Conservation (phyloP, 2,888 invertebrate species). For the Allophyes oxyacanthae region DNA sequence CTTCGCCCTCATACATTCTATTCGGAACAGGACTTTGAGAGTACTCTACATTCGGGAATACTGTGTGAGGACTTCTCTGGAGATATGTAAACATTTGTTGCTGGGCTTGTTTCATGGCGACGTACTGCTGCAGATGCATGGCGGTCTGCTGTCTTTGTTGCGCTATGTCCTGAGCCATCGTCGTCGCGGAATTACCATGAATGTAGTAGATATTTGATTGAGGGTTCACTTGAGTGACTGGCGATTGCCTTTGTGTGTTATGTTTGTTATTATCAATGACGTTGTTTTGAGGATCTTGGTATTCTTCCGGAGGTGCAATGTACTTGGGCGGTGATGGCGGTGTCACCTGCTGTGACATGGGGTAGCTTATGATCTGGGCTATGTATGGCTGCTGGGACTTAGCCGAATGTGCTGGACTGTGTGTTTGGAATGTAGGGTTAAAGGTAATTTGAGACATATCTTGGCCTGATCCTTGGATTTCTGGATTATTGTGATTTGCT, state of each 20-base stretch:
- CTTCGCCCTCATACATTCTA: conserved; percentile 79
- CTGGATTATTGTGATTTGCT: conserved; percentile 69
- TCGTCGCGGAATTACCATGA: conserved; percentile 75
- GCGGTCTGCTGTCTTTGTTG: conserved; percentile 87
- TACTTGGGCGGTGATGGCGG: conserved; percentile 84
- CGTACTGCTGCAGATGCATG: conserved; percentile 85
- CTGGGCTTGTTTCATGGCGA: conserved; percentile 88
- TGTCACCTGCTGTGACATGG: conserved; percentile 84
- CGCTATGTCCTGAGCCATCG: conserved; percentile 75
- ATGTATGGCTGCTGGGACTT: conserved; percentile 84
- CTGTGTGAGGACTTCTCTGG: conserved; percentile 82
- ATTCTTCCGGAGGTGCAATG: conserved; percentile 85
- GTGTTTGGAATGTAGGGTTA: conserved; percentile 88
- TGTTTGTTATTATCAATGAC: conserved; percentile 70
- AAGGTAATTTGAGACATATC: conserved; percentile 85
- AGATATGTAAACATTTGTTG: conserved; percentile 85
- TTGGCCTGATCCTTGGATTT: conserved; percentile 68
- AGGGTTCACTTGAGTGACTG: conserved; percentile 65
- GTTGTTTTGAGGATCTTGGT: conserved; percentile 84
- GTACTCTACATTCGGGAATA: conserved; percentile 81
- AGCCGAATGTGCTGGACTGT: conserved; percentile 83
- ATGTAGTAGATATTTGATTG: conserved; percentile 85
- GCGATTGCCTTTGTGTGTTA: conserved; percentile 65
- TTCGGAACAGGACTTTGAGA: conserved; percentile 67
- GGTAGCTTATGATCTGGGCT: conserved; percentile 85